These are phyloP conservation scores for Tylochromis polylepis DNA, from an alignment of 2,113 vertebrate species.

Conservation along the genomic window DNA sequence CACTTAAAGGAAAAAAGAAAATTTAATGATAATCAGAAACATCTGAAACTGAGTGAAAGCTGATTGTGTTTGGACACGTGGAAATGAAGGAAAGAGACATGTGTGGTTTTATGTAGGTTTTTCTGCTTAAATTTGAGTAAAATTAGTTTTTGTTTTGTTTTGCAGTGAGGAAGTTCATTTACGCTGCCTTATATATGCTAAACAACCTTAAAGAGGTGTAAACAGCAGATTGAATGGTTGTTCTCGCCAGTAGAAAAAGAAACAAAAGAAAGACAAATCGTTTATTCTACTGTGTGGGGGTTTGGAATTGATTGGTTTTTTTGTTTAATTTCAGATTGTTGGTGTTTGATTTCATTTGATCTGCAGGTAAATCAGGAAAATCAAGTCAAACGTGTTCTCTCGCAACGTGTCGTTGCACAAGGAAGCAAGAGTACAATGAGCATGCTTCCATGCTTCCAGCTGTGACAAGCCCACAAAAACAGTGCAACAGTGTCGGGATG, in stretches of 20 bases:
- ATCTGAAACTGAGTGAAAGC: no score
- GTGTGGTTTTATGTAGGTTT: neutral
- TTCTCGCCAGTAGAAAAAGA: no score
- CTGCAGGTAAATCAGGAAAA: neutral
- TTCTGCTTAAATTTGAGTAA: neutral
- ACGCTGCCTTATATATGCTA: fast-evolving
- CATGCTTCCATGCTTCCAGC: neutral
- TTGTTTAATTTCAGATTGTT: neutral
- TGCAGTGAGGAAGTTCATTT: neutral
- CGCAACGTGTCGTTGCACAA: neutral
- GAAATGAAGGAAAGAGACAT: no score
- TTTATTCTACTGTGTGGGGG: neutral
- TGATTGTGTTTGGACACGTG: no score
- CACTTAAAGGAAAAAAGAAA: neutral
- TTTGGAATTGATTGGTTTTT: neutral
- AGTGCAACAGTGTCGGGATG: neutral
- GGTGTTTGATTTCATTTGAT: neutral
- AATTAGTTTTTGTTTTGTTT: neutral
- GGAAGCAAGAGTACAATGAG: neutral
- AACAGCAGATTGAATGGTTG: neutral
- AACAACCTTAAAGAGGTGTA: neutral
- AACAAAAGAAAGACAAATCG: fast-evolving
- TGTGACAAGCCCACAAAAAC: neutral
- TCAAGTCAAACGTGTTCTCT: neutral
- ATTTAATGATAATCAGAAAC: no score